Percentiles rank a stretch among this genome's conserved stretches.
Evolutionary conservation across 37 sponge, comb jelly and placozoan species (phyloP).

Genomic region (Spongilla lacustris): DNA sequence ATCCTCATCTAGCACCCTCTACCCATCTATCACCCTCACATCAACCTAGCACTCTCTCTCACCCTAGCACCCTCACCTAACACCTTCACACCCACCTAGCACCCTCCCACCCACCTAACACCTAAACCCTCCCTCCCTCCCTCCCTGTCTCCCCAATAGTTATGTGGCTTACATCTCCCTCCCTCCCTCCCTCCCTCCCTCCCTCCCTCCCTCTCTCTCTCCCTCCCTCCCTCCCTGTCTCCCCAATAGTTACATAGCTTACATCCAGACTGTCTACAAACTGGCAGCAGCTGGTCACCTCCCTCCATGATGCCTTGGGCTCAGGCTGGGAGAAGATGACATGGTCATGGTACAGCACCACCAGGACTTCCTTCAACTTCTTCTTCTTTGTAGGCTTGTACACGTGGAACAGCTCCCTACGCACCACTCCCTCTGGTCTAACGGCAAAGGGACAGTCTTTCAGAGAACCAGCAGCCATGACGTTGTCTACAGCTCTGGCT

Average conservation of each 20-base stretch:
- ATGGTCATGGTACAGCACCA: constrained; percentile 26
- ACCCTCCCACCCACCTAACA: no score
- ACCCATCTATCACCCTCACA: no score
- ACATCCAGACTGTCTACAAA: constrained; percentile 31
- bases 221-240: no score
- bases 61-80: no score
- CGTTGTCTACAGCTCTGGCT: constrained; percentile 17
- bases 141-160: no score
- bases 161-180: no score
- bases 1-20: no score
- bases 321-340: constrained; percentile 17
- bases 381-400: constrained; percentile 24
- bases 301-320: neutral
- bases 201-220: no score
- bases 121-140: no score
- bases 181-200: no score
- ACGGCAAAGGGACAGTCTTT: constrained; percentile 17
- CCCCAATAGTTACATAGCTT: neutral
- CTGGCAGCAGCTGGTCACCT: neutral
- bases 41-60: no score
- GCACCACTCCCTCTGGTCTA: constrained; percentile 13
- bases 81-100: no score
- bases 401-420: constrained; percentile 37
- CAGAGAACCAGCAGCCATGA: constrained; percentile 2
- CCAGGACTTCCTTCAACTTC: constrained; percentile 17